These are phyloP conservation scores for Serilophus lunatus DNA, from an alignment of 2,113 vertebrate genomes.

Conservation along the genomic window DNA sequence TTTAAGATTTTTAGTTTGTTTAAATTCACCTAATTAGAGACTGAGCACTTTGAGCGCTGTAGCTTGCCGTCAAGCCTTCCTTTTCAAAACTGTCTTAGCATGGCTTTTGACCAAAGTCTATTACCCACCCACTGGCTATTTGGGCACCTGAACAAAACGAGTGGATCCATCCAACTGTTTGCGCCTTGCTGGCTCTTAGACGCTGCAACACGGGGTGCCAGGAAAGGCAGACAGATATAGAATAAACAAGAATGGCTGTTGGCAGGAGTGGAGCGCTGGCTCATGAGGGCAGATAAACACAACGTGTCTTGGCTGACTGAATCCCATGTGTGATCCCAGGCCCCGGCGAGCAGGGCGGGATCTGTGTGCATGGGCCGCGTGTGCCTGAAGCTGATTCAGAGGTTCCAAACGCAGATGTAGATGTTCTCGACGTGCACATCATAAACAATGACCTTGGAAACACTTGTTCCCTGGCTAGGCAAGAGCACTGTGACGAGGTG, in stretches of 20 bases:
- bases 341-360: rapidly evolving
- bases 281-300: background rate
- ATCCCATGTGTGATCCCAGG: background rate
- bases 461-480: background rate
- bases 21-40: background rate
- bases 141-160: background rate
- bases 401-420: background rate
- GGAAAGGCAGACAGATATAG: background rate
- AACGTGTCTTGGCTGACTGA: background rate
- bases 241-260: background rate
- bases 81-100: background rate
- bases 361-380: rapidly evolving
- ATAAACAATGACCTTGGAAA: background rate
- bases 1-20: background rate
- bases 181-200: background rate
- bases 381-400: background rate
- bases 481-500: background rate
- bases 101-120: background rate
- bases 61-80: background rate
- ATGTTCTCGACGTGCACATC: background rate
- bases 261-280: background rate
- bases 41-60: background rate
- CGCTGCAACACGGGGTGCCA: rapidly evolving
- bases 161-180: background rate
- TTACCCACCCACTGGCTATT: background rate